Conservation (phyloP, 2,113 vertebrate genomes). For the Indicator indicator region DNA sequence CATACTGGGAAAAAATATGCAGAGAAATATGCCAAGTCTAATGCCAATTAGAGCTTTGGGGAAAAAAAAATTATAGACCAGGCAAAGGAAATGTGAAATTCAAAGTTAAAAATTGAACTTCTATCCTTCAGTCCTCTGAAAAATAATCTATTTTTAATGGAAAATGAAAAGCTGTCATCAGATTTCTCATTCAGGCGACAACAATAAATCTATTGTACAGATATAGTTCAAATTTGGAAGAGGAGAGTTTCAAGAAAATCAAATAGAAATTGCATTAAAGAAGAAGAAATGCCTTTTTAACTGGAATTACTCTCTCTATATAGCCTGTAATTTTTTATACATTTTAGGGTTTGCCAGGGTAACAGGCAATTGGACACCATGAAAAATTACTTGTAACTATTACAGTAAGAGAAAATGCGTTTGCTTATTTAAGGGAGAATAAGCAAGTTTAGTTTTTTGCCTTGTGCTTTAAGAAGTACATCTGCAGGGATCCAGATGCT, state of each 20-base stretch:
- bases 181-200: conserved; percentile 4
- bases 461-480: not conserved
- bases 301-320: not conserved
- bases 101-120: not conserved
- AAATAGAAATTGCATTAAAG: conserved; percentile 26
- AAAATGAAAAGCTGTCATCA: conserved; percentile 17
- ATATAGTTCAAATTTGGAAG: conserved; percentile 18
- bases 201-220: conserved; percentile 50
- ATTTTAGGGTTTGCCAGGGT: not conserved
- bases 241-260: conserved; percentile 5
- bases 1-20: not conserved
- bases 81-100: not conserved
- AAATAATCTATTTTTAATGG: conserved; percentile 31
- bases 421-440: conserved; percentile 12
- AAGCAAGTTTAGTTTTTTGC: not conserved
- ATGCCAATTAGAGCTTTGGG: not conserved
- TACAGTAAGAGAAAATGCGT: not conserved
- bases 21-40: conserved; percentile 10
- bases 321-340: not conserved
- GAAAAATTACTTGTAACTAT: conserved; percentile 19
- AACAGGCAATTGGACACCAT: not conserved
- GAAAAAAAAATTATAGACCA: not conserved
- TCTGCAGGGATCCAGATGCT: conserved; percentile 21
- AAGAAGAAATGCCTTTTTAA: conserved; percentile 25
- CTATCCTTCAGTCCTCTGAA: not conserved